Conservation (phyloP, 2,113 vertebrate genomes). For the Brachionichthys hirsutus region DNA sequence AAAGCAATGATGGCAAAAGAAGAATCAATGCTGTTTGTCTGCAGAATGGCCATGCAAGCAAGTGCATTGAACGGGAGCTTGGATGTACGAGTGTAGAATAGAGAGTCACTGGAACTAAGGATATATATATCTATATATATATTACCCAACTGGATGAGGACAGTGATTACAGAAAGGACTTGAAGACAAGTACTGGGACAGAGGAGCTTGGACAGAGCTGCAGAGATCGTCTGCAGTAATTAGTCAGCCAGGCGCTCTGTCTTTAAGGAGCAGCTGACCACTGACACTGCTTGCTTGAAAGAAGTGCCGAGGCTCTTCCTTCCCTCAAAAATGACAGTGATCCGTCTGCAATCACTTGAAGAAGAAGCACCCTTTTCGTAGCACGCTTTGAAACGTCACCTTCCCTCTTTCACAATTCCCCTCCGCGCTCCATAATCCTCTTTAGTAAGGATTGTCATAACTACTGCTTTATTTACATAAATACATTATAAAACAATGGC, state of each 20-base stretch:
- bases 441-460: too few relatives aligned
- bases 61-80: neutral
- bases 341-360: slow-evolving; percentile 69
- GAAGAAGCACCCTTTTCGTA: slow-evolving; percentile 15
- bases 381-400: too few relatives aligned
- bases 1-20: slow-evolving; percentile 35
- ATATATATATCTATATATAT: neutral
- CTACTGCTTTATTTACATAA: too few relatives aligned
- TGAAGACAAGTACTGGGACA: slow-evolving; percentile 15
- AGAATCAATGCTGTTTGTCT: slow-evolving; percentile 48
- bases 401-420: too few relatives aligned
- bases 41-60: slow-evolving; percentile 8
- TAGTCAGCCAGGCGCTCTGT: slow-evolving; percentile 51
- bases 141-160: slow-evolving; percentile 33
- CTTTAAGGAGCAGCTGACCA: slow-evolving; percentile 60
- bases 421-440: too few relatives aligned
- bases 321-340: slow-evolving; percentile 55
- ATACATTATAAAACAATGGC: too few relatives aligned
- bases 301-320: slow-evolving; percentile 41
- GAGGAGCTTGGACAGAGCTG: slow-evolving; percentile 33
- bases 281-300: slow-evolving; percentile 41
- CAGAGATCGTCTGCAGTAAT: slow-evolving; percentile 63
- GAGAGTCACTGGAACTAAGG: slow-evolving; percentile 15
- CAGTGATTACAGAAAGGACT: slow-evolving; percentile 41
- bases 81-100: slow-evolving; percentile 17